These are phyloP conservation scores for Tauraco erythrolophus DNA, from an alignment of 2,113 vertebrate species.

Conservation along the genomic window DNA sequence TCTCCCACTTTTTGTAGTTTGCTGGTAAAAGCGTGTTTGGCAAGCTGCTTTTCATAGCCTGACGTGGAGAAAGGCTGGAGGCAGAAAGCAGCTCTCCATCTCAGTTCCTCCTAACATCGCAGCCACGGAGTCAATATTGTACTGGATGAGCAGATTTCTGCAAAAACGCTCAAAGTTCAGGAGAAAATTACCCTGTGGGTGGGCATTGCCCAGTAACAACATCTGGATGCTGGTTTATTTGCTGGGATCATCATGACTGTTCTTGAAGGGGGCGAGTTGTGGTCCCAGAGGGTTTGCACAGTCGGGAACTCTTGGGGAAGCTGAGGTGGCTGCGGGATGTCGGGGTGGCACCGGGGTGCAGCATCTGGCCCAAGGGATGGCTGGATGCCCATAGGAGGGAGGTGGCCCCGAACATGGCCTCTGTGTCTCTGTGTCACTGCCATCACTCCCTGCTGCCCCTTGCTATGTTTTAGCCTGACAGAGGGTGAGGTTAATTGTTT, in stretches of 20 bases:
- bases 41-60: not conserved
- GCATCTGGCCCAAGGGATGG: not conserved
- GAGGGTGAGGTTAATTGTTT: not conserved
- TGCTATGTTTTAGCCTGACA: rapidly evolving
- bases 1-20: not conserved
- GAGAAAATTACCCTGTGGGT: not conserved
- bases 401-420: not conserved
- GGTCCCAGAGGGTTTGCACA: not conserved
- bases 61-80: not conserved
- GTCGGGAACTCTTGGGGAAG: rapidly evolving
- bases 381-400: not conserved
- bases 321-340: not conserved
- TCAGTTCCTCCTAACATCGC: not conserved
- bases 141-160: not conserved
- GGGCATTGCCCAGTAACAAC: not conserved
- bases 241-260: not conserved
- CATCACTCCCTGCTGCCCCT: too few species aligned
- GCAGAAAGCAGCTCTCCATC: not conserved
- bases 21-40: not conserved
- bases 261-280: not conserved
- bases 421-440: not conserved
- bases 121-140: rapidly evolving
- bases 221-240: not conserved
- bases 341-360: not conserved
- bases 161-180: not conserved